Conservation (phyloP, 2,113 vertebrate genomes). For the Andinoacara biseriatus region DNA sequence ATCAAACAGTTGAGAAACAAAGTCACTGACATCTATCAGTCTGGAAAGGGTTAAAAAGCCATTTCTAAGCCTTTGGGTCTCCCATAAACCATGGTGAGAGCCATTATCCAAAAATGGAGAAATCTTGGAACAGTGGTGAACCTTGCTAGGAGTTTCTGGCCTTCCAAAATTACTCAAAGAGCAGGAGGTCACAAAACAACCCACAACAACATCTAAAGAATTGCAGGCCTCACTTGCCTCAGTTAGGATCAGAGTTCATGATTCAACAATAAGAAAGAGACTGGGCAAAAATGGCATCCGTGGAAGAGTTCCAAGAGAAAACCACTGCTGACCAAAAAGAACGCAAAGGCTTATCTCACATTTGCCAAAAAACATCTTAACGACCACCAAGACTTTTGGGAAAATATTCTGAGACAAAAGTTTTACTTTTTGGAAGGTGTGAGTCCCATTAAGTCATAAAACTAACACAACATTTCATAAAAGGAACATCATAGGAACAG, state of each 20-base stretch:
- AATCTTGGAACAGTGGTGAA: too few species aligned
- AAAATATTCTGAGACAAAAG: too few species aligned
- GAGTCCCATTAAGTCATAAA: too few species aligned
- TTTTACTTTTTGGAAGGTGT: too few species aligned
- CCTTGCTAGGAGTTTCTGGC: background rate
- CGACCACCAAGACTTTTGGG: too few species aligned
- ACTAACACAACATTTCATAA: too few species aligned
- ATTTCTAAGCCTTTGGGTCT: background rate
- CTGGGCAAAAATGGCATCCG: background rate
- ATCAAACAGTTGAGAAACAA: background rate
- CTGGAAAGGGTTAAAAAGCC: background rate
- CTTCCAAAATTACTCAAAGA: background rate
- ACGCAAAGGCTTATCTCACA: too few species aligned
- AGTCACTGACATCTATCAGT: background rate
- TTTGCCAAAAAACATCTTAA: too few species aligned
- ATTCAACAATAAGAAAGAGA: background rate
- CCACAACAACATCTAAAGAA: background rate
- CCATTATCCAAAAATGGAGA: too few species aligned
- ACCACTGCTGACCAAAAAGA: too few species aligned
- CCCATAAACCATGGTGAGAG: background rate
- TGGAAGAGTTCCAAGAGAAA: too few species aligned
- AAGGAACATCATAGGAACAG: too few species aligned
- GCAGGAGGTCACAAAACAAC: constrained; percentile 2
- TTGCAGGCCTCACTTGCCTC: background rate
- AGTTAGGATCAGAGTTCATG: background rate